A percentile compares a stretch with the other conserved stretches of the same genome.
These are phyloP conservation scores for Morbakka virulenta DNA, from an alignment of 30 jellyfish, hydroid and myxozoan genomes.

Conservation along the genomic window DNA sequence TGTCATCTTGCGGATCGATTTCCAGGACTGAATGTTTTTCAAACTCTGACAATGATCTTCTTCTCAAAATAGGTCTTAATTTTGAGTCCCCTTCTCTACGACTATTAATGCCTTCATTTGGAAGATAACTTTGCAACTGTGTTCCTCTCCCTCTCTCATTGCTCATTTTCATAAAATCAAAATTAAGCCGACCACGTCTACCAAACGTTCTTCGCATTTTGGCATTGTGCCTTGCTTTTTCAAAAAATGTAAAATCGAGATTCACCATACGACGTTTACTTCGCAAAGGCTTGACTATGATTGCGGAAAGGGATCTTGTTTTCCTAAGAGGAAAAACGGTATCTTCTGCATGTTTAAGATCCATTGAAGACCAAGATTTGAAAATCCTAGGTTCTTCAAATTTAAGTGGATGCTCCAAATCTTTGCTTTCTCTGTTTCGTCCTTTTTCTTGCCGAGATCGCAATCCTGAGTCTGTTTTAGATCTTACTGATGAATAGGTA, in stretches of 20 bases:
- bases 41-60: slow-evolving; percentile 50
- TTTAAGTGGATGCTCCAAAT: too few species aligned
- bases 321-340: slow-evolving; percentile 65
- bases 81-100: slow-evolving; percentile 45
- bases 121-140: slow-evolving; percentile 38
- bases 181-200: slow-evolving; percentile 54
- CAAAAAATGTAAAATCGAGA: slow-evolving; percentile 78
- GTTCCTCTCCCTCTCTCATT: slow-evolving; percentile 59
- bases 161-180: slow-evolving; percentile 53
- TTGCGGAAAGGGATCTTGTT: slow-evolving; percentile 60
- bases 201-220: slow-evolving; percentile 41
- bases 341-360: slow-evolving; percentile 53
- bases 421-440: background rate
- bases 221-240: slow-evolving; percentile 58
- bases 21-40: slow-evolving; percentile 36
- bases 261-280: slow-evolving; percentile 37
- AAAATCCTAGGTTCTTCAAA: slow-evolving; percentile 40
- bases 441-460: background rate
- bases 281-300: slow-evolving; percentile 47
- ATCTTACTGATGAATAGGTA: slow-evolving; percentile 58
- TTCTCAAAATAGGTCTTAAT: slow-evolving; percentile 80
- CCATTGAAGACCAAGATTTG: slow-evolving; percentile 88
- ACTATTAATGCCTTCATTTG: slow-evolving; percentile 23
- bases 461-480: slow-evolving; percentile 93
- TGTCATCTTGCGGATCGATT: background rate